Evolutionary conservation across 2,797 vertebrate species (phyloP).

Genomic region (Halcyon smyrnensis): DNA sequence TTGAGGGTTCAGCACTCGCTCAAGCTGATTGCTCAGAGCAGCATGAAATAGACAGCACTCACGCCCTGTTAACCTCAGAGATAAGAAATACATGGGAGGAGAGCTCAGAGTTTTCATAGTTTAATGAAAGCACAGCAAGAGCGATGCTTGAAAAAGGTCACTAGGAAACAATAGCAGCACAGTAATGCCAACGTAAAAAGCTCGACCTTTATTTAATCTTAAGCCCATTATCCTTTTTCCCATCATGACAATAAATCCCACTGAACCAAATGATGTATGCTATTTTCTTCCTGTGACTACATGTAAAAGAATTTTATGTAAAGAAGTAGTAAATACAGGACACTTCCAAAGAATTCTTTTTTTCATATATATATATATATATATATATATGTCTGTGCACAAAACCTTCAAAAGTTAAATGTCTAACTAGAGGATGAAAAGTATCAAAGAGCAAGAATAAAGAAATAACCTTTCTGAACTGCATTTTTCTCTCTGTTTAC

Average conservation of each 20-base stretch:
- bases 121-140: conserved; percentile 33
- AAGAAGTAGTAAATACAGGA: not conserved
- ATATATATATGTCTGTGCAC: not conserved
- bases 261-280: not conserved
- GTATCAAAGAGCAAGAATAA: not conserved
- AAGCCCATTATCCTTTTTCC: not conserved
- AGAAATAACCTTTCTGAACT: not conserved
- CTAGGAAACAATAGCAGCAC: not conserved
- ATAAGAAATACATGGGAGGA: not conserved
- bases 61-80: not conserved
- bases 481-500: not conserved
- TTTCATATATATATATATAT: not conserved
- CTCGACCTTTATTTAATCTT: conserved; percentile 25
- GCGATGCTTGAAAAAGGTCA: not conserved
- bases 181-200: not conserved
- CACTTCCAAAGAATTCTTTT: not conserved
- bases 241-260: not conserved
- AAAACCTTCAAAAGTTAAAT: not conserved
- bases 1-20: not conserved
- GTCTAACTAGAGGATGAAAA: not conserved
- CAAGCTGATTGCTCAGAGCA: conserved; percentile 12
- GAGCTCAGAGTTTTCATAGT: not conserved
- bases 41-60: not conserved
- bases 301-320: not conserved
- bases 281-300: not conserved